Base-by-base conservation (phyloP, 53 echinoderm and acorn worm species). In the Crossaster papposus region DNA sequence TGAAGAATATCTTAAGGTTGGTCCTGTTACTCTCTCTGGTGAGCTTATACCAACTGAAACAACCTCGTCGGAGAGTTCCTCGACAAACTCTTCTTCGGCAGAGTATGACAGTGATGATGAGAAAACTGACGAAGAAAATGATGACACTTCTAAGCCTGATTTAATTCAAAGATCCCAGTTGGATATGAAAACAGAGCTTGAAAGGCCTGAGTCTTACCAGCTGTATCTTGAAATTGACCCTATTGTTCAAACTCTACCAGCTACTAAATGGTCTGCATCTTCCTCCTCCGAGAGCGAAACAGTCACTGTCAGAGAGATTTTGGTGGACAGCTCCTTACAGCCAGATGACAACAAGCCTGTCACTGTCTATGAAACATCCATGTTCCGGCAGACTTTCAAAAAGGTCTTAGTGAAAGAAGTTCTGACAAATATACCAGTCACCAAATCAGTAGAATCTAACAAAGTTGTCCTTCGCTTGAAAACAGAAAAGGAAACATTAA, bases 361-460 rank as follows among this genome's bases (percentile, higher is more conserved):
- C 74, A 62, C 76, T 0, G 63, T 87, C 77, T 75, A 76, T 58
- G 87, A 87, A 87, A 87, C 87, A 11, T 77, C 87, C 0, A 10
- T 87, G 14, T 87, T 76, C 87, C 87, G 62, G 76, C 87, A 87
- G 63, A 87, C 87, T 29, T 37, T 76, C 24, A 75, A 75, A 53
- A 85, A 72, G 36, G 77, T 77, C 32, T 76, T 77, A 58, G 77
- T 87, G 33, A 77, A 87, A 77, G 76, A 87, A 58, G 77, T 54
- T 24, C 74, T 87, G 34, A 62, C 58, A 50, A 52, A 53, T 33
- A 58, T 58, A 15, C 87, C 75, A 36, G 77, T 55, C 30, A 58
- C 75, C n/a, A 35, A 58, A 36, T 75, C 87, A 58, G 62, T 77
- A 22, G 87, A 87, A 18, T 35, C 76, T 34, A 54, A 54, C 26